Percentiles rank a stretch among this genome's conserved stretches.
Conservation (phyloP, 2,888 invertebrate genomes). For the Synergus gifuensis region DNA sequence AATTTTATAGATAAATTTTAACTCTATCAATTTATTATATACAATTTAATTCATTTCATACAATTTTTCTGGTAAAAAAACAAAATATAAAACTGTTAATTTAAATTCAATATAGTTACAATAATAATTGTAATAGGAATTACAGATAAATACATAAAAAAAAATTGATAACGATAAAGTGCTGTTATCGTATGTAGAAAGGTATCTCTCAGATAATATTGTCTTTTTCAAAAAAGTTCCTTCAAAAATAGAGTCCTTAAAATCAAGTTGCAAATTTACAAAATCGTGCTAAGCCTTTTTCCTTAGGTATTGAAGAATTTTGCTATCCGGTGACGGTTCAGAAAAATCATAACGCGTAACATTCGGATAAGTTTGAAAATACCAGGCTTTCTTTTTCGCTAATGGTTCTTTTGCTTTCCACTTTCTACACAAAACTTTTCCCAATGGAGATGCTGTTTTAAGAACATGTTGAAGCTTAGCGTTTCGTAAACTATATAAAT, state of each 20-base stretch:
- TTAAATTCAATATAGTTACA: background rate
- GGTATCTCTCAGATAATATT: background rate
- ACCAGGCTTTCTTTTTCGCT: background rate
- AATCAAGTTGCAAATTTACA: slow-evolving; percentile 35
- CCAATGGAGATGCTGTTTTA: slow-evolving; percentile 77
- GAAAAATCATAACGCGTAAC: slow-evolving; percentile 80
- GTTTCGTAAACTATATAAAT: background rate
- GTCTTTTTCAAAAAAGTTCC: background rate
- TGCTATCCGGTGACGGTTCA: slow-evolving; percentile 82
- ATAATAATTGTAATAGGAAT: background rate
- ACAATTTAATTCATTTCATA: no score
- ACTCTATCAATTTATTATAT: no score
- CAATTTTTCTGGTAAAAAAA: background rate
- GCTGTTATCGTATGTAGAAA: background rate
- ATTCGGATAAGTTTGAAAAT: slow-evolving; percentile 41
- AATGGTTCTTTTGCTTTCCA: slow-evolving; percentile 66
- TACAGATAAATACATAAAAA: background rate
- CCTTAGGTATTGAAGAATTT: slow-evolving; percentile 76
- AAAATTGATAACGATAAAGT: background rate
- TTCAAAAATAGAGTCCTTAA: background rate
- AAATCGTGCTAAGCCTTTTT: slow-evolving; percentile 51
- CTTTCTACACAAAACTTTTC: slow-evolving; percentile 78
- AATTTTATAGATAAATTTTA: no score
- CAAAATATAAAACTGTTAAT: background rate
- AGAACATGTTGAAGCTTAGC: slow-evolving; percentile 48